Conservation (phyloP, 1,140 invertebrate genomes). For the Hesperophylax magnus region DNA sequence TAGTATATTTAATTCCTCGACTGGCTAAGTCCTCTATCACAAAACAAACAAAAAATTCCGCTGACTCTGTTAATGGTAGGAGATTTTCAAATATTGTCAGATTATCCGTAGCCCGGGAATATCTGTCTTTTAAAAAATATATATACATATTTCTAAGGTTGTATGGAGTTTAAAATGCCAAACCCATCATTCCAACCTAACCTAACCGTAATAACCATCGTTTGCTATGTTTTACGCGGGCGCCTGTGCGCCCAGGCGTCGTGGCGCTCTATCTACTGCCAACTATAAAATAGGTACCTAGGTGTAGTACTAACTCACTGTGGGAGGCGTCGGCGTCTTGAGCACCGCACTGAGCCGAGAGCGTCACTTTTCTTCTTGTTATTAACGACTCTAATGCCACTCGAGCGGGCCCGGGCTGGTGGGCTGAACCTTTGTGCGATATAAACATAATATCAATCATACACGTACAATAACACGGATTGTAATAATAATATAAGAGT, state of each 20-base stretch:
- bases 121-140: too few species aligned
- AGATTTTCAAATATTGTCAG: too few species aligned
- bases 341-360: constrained; percentile 3
- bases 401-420: constrained; percentile 11
- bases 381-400: constrained; percentile 40
- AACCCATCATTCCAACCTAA: background rate
- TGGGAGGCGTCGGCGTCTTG: constrained; percentile 21
- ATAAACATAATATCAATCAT: constrained; percentile 39
- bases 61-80: too few species aligned
- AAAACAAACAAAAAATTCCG: too few species aligned
- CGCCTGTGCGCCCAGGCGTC: background rate
- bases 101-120: too few species aligned
- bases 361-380: constrained; percentile 30
- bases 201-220: background rate
- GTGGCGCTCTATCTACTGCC: background rate
- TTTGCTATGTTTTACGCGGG: background rate
- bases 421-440: background rate
- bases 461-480: constrained; percentile 11
- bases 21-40: too few species aligned
- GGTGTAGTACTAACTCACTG: background rate
- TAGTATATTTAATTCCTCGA: too few species aligned
- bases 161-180: background rate
- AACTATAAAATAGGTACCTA: background rate
- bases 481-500: background rate
- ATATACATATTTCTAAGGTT: too few species aligned